Evolutionary conservation across 2,113 vertebrate genomes (phyloP).

Genomic region (Lanius collurio): DNA sequence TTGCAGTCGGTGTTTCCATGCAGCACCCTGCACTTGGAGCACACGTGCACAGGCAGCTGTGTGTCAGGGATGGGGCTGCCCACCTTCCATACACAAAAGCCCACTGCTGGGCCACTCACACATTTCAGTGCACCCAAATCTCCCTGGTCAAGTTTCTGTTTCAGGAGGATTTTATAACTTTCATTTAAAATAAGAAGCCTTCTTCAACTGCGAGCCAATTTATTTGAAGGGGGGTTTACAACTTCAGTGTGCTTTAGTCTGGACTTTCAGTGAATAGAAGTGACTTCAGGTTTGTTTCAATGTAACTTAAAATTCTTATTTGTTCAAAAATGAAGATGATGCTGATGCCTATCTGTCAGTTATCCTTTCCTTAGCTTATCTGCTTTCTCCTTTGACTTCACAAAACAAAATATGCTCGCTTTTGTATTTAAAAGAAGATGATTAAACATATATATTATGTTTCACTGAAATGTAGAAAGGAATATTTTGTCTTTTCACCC

Average conservation of each 20-base stretch:
- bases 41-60: not conserved
- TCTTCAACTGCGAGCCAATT: not conserved
- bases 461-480: not conserved
- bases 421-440: not conserved
- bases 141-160: not conserved
- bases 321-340: not conserved
- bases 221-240: not conserved
- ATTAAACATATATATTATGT: not conserved
- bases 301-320: not conserved
- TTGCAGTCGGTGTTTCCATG: not conserved
- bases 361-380: not conserved
- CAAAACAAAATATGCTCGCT: not conserved
- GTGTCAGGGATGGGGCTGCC: not conserved
- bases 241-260: not conserved
- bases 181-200: not conserved
- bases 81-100: not conserved
- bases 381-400: not conserved
- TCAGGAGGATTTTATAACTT: not conserved
- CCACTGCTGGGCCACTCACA: not conserved
- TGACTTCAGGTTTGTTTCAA: not conserved
- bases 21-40: not conserved
- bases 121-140: not conserved
- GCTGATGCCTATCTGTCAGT: not conserved
- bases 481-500: not conserved
- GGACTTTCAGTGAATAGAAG: not conserved